Evolutionary conservation across 2,113 vertebrate genomes (phyloP), one percentile per base, ranked within the genome.

Genomic region (Phylloscopus trochiloides): DNA sequence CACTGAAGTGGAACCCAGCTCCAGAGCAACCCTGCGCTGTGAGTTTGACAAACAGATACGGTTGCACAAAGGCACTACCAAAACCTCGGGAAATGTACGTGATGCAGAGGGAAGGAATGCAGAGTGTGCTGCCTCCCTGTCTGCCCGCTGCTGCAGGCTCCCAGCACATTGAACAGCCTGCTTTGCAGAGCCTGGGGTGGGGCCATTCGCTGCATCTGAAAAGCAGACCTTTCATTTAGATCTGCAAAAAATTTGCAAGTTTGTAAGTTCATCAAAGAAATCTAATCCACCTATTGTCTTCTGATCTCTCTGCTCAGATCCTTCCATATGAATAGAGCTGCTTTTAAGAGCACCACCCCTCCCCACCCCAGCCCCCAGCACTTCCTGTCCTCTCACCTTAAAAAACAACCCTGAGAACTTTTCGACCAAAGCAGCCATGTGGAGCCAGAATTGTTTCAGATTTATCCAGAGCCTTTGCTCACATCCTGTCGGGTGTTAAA

Each of bases 401-500:
- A 96, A 98, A 96, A 92, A 96, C 96, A 96, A 6, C 25, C 92
- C 76, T 79, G 96, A 97, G 97, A 97, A 97, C 97, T 97, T 95
- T 91, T 96, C 75, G 54, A 95, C 91, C 70, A 95, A 95, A 59
- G 96, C 95, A 95, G 92, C 97, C 96, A 86, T 81, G 97, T 96
- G 97, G 89, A 94, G 97, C 97, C 94, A 91, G 94, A 96, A 94
- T 66, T 70, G 86, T 92, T 97, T 97, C 97, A 96, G 97, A 95
- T 98, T 97, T 95, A 94, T 79, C 81, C 92, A 84, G 96, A 96
- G 90, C 92, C 93, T 97, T 96, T 78, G 78, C 97, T 96, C 91
- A 96, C 97, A 97, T 98, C 98, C 97, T 98, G 98, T 97, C 97
- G 97, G 97, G 97, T 97, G 97, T 97, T 98, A 96, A 98, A 96